A percentile compares a stretch with the other conserved stretches of the same genome.
phyloP scores from a whole-genome alignment of 2,113 vertebrate genomes.

The Saimiri boliviensis region DNA sequence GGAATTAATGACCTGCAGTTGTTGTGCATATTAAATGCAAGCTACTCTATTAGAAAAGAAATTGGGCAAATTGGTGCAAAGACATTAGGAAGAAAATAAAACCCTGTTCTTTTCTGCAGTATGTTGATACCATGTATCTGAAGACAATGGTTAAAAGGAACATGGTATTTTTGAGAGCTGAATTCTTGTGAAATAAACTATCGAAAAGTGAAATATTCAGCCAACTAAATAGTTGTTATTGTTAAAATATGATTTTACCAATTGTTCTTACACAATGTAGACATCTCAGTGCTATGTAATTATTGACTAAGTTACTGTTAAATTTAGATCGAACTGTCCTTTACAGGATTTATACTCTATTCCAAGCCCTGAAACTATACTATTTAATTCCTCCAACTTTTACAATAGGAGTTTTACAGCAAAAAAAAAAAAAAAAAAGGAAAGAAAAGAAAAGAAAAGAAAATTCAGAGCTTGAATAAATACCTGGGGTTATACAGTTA shows the following conservation, averaged over 20 bases:
- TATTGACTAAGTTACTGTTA: neutral
- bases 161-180: neutral
- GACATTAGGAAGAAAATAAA: slow-evolving; percentile 62
- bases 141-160: slow-evolving; percentile 29
- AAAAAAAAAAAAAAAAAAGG: slow-evolving; percentile 48
- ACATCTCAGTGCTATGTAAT: neutral
- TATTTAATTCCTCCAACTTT: slow-evolving; percentile 30
- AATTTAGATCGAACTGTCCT: neutral
- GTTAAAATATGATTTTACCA: neutral
- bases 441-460: slow-evolving; percentile 37
- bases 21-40: slow-evolving; percentile 78
- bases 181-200: neutral
- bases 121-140: neutral
- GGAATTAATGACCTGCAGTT: slow-evolving; percentile 80
- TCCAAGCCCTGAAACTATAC: neutral
- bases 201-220: neutral
- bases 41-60: slow-evolving; percentile 42
- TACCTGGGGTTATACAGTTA: neutral
- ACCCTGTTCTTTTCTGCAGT: neutral
- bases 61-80: slow-evolving; percentile 1
- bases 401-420: neutral
- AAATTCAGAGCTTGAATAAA: slow-evolving; percentile 27
- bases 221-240: neutral
- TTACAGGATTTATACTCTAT: neutral
- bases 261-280: neutral